These are phyloP conservation scores for Synergus laeviventris DNA, from an alignment of 2,888 invertebrate species.

Conservation along the genomic window DNA sequence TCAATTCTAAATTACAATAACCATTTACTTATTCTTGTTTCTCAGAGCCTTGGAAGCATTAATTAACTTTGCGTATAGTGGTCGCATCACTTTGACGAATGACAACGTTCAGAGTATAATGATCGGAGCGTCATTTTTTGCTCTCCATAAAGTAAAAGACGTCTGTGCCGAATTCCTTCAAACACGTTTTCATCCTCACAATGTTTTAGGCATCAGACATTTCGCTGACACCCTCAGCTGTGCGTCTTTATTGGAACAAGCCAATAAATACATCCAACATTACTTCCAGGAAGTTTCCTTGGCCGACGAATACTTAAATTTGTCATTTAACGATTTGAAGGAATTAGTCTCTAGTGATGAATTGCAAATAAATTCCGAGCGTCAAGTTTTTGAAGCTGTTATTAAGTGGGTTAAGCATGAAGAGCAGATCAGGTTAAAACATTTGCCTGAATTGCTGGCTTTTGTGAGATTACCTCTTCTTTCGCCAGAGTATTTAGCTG, in stretches of 20 bases:
- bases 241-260: constrained; percentile 82
- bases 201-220: constrained; percentile 87
- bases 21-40: not conserved
- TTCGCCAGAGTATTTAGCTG: constrained; percentile 88
- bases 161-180: constrained; percentile 90
- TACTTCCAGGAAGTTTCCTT: constrained; percentile 87
- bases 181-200: constrained; percentile 86
- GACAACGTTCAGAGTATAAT: constrained; percentile 90
- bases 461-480: constrained; percentile 88
- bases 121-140: constrained; percentile 90
- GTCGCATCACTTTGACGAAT: constrained; percentile 85
- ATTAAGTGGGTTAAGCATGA: constrained; percentile 88
- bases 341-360: constrained; percentile 86
- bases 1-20: constrained; percentile 9
- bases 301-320: constrained; percentile 85
- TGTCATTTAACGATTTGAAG: constrained; percentile 81
- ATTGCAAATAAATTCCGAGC: constrained; percentile 85
- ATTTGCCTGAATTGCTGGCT: constrained; percentile 84
- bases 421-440: constrained; percentile 78
- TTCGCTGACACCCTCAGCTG: constrained; percentile 90
- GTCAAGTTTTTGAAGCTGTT: constrained; percentile 90
- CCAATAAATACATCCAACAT: constrained; percentile 88
- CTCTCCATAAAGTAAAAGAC: constrained; percentile 86
- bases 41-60: constrained; percentile 85
- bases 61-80: constrained; percentile 91